Conservation (phyloP, 2,797 vertebrate species). For the Simalia tracyae region DNA sequence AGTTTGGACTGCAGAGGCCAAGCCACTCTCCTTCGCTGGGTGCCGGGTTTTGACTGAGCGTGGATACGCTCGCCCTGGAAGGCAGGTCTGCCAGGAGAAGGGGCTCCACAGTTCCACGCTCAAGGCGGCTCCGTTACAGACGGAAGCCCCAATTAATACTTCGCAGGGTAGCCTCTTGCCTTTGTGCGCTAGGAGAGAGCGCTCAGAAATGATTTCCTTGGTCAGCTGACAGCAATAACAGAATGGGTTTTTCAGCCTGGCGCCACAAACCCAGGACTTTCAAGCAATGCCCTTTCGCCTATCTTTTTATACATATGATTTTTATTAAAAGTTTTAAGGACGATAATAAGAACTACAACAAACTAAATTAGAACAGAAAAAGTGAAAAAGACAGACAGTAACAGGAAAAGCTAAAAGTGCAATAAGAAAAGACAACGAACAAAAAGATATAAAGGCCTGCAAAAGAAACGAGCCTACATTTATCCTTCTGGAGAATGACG, state of each 20-base stretch:
- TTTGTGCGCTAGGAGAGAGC: rapidly evolving
- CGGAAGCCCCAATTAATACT: not conserved
- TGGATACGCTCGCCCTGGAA: not conserved
- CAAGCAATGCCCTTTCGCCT: not conserved
- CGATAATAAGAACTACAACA: no score
- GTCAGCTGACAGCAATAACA: not conserved
- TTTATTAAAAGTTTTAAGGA: no score
- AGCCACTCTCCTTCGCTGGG: not conserved
- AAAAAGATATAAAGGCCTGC: no score
- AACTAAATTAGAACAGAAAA: no score
- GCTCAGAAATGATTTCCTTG: not conserved
- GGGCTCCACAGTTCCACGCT: not conserved
- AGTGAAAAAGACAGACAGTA: no score
- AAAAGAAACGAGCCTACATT: not conserved
- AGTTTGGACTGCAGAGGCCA: not conserved
- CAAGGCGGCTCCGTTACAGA: not conserved
- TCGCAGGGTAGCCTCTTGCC: not conserved
- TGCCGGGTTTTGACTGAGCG: not conserved
- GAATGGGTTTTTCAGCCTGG: constrained; percentile 19
- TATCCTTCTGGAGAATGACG: not conserved
- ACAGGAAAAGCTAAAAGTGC: no score
- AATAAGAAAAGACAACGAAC: no score
- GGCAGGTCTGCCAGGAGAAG: not conserved
- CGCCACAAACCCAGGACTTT: constrained; percentile 13
- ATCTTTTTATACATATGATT: no score